Conservation (phyloP, 2,797 vertebrate species). For the Luscinia megarhynchos region DNA sequence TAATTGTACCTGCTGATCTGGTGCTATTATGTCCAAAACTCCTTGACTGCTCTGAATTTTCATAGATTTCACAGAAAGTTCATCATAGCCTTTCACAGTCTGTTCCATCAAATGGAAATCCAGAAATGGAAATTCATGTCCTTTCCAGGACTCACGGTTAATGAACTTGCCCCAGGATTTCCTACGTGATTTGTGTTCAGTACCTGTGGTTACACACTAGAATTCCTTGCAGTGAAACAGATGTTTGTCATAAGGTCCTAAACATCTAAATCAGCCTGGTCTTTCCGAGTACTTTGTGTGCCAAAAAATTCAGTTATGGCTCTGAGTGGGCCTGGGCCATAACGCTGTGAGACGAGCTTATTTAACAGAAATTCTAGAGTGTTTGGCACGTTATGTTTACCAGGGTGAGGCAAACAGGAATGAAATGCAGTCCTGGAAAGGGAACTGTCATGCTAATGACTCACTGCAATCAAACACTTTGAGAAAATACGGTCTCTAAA, state of each 20-base stretch:
- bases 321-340: neutral
- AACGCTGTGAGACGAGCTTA: neutral
- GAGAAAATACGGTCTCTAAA: conserved; percentile 22
- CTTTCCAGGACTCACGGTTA: neutral
- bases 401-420: neutral
- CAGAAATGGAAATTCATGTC: rapidly evolving
- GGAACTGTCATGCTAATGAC: conserved; percentile 20
- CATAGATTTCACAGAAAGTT: neutral
- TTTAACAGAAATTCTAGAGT: conserved; percentile 38
- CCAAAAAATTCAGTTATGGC: neutral
- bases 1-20: neutral
- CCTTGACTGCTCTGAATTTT: neutral
- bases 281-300: neutral
- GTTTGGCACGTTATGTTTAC: neutral
- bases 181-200: rapidly evolving
- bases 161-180: neutral
- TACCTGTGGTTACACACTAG: neutral
- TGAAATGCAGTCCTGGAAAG: neutral
- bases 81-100: neutral
- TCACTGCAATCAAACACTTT: conserved; percentile 19
- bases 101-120: neutral
- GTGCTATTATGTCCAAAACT: neutral
- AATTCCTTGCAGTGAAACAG: conserved; percentile 2
- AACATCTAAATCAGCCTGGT: neutral
- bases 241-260: conserved; percentile 39